Base-by-base conservation (phyloP, 2,797 vertebrate species). In the Strix occidentalis region DNA sequence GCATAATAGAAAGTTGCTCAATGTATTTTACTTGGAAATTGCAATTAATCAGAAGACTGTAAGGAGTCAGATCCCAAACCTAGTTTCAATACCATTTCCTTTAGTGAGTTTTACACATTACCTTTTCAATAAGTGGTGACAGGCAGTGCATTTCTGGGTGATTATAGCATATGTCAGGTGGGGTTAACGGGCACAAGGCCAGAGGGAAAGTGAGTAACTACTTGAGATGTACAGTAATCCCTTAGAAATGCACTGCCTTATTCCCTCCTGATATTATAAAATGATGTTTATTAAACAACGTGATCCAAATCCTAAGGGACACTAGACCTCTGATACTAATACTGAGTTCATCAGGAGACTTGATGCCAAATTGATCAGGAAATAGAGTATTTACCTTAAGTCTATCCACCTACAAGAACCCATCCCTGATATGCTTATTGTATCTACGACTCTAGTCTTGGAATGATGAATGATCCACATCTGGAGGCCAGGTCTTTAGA, bases 81-180 rank as follows among this genome's bases (percentile, higher is more conserved):
- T 84, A 72, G 61, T 96, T 96, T 97, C 95, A 94, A n/a, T 97
- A 89, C 72, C 57, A 57, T 93, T 97, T 97, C 96, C 91, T 97
- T 95, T 94, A 89, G 57, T 19, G 7, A 97, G 74, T 96, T 97
- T 96, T 96, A 76, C 86, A 84, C 87, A 88, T 96, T 96, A 93
- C 87, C 81, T 93, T 96, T 93, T 88, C 94, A 96, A 78, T 96
- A 96, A 95, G 93, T 96, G 96, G 92, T 97, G 96, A 97, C 96
- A 97, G 89, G 69, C 93, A 87, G 85, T 94, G 89, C 94, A 97
- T 97, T 97, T 97, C 95, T 97, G 85, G 66, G 89, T 95, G 95
- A 96, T 97, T 97, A 94, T 96, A 92, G 83, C 87, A 94, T 95
- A 76, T 92, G 94, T 95, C 96, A 97, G 95, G 95, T 97, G 96